Evolutionary conservation across 1,140 invertebrate genomes (phyloP).

Genomic region (Scylla paramamosain): DNA sequence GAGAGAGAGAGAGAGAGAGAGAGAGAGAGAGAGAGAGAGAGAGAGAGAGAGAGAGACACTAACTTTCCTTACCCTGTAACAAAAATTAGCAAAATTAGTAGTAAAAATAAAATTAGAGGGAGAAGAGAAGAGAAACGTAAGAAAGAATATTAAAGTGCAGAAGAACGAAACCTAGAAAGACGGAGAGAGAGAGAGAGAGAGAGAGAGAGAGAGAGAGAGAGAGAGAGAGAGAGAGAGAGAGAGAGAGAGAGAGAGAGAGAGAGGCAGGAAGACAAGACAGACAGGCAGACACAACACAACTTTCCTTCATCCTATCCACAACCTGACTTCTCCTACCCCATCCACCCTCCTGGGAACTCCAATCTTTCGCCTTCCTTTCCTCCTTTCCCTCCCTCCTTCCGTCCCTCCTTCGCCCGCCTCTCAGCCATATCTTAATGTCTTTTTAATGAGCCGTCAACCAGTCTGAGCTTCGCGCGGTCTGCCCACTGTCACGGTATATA

Average conservation of each 20-base stretch:
- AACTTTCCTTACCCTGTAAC: no score
- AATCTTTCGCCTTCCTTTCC: not conserved
- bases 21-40: no score
- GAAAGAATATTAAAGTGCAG: no score
- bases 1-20: no score
- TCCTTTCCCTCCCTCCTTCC: not conserved
- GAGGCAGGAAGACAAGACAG: not conserved
- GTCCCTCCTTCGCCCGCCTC: not conserved
- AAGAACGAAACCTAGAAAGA: no score
- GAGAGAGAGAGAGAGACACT: no score
- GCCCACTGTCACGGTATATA: not conserved
- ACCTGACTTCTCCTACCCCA: not conserved
- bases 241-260: not conserved
- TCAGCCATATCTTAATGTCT: conserved; percentile 13
- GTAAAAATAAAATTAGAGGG: no score
- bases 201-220: not conserved
- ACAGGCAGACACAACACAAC: not conserved
- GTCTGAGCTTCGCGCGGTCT: not conserved
- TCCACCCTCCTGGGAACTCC: not conserved
- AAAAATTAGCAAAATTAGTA: no score
- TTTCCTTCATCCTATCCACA: not conserved
- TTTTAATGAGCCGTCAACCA: not conserved
- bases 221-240: not conserved
- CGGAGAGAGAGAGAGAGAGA: no score
- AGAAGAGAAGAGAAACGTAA: no score